Conservation (phyloP, 2,888 invertebrate species). For the Stramonita haemastoma region DNA sequence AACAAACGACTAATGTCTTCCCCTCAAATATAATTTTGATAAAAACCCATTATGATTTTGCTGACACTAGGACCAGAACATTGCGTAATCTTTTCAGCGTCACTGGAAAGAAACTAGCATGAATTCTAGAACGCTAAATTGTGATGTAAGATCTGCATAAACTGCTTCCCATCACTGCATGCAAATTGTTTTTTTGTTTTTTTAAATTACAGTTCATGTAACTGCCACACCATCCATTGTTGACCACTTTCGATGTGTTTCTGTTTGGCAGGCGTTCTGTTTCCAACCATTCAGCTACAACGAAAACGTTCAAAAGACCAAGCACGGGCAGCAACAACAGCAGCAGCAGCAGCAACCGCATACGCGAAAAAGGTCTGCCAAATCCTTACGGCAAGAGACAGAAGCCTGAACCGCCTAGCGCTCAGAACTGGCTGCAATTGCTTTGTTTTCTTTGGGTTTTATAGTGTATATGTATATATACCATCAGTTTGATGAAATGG, state of each 20-base stretch:
- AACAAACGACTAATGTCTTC: no score
- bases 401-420: background rate
- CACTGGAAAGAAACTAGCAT: no score
- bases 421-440: background rate
- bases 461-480: no score
- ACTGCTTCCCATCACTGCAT: background rate
- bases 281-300: constrained; percentile 73
- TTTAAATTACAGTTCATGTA: background rate
- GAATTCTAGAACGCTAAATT: no score
- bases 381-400: constrained; percentile 35
- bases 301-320: constrained; percentile 50
- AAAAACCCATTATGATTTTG: no score
- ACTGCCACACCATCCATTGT: no score
- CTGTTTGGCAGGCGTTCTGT: constrained; percentile 69
- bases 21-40: no score
- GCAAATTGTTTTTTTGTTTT: background rate
- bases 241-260: background rate
- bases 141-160: no score
- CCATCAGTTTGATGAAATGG: no score
- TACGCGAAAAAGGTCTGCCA: constrained; percentile 34
- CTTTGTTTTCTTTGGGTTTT: no score
- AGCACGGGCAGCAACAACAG: constrained; percentile 44
- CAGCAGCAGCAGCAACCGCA: background rate
- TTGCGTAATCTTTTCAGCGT: no score
- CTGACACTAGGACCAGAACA: no score